Evolutionary conservation across 2,797 vertebrate genomes (phyloP).

Genomic region (Argya squamiceps): DNA sequence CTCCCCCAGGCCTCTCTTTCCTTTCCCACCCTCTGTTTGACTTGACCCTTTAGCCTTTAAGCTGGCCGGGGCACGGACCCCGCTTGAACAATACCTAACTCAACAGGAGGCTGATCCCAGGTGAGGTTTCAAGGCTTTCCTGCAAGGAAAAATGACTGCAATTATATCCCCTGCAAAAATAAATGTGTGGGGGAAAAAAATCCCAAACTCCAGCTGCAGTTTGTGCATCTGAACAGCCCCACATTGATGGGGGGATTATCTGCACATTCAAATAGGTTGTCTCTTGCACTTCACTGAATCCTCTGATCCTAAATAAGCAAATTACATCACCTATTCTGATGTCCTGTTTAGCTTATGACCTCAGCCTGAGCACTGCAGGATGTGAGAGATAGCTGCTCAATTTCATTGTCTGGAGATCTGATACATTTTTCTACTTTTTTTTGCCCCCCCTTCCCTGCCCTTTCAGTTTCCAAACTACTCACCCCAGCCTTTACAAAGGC

Average conservation of each 20-base stretch:
- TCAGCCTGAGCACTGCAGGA: conserved; percentile 43
- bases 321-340: conserved; percentile 63
- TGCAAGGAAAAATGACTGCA: background rate
- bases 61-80: background rate
- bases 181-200: background rate
- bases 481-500: background rate
- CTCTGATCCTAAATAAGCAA: conserved; percentile 63
- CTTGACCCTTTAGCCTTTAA: background rate
- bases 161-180: conserved; percentile 21
- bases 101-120: background rate
- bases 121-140: conserved; percentile 29
- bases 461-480: conserved; percentile 18
- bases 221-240: background rate
- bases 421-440: background rate
- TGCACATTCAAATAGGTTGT: conserved; percentile 13
- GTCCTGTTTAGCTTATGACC: conserved; percentile 65
- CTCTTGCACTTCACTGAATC: conserved; percentile 16
- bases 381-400: conserved; percentile 46
- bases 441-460: background rate
- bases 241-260: conserved; percentile 8
- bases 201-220: background rate
- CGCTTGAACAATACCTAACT: background rate
- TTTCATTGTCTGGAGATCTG: conserved; percentile 57
- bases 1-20: background rate
- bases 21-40: conserved; percentile 23